These are phyloP conservation scores for Ophioninae sp. DNA, from an alignment of 2,888 invertebrate genomes.

Conservation along the genomic window DNA sequence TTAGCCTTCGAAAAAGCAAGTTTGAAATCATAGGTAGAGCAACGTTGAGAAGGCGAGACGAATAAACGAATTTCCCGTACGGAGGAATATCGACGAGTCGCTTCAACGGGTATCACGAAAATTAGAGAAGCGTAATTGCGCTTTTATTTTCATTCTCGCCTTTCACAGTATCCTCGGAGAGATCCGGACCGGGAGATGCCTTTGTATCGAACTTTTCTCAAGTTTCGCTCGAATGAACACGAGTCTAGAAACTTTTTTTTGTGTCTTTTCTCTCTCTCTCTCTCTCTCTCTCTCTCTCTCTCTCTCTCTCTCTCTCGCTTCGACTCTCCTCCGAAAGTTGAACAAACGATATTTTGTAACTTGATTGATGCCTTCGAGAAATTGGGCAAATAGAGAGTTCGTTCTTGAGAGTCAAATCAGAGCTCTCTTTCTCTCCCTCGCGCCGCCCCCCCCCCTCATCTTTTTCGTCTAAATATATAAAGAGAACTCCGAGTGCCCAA, in stretches of 20 bases:
- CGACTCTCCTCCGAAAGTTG: slow-evolving; percentile 12
- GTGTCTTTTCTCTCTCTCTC: slow-evolving; percentile 1
- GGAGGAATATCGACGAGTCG: background rate
- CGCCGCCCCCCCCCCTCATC: background rate
- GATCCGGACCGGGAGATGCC: slow-evolving; percentile 45
- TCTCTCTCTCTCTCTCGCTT: slow-evolving; percentile 16
- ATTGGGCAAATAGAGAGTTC: slow-evolving; percentile 59
- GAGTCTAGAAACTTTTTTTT: slow-evolving; percentile 55
- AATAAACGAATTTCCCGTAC: background rate
- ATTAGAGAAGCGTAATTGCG: slow-evolving; percentile 42
- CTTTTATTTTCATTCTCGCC: background rate
- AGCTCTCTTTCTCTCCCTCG: slow-evolving; percentile 11
- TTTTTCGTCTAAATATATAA: slow-evolving; percentile 58
- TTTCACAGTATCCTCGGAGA: slow-evolving; percentile 11
- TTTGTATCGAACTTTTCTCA: slow-evolving; percentile 61
- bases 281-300: slow-evolving; percentile 32
- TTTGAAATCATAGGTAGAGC: background rate
- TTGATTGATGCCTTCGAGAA: slow-evolving; percentile 44
- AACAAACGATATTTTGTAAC: slow-evolving; percentile 55
- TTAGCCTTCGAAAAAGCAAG: background rate
- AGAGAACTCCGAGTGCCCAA: slow-evolving; percentile 61
- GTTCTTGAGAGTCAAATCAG: slow-evolving; percentile 44
- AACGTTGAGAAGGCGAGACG: background rate
- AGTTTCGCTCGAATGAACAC: slow-evolving; percentile 66
- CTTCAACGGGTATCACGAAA: slow-evolving; percentile 29